Evolutionary conservation across 2,113 vertebrate species (phyloP).

Genomic region (Sapayoa aenigma): DNA sequence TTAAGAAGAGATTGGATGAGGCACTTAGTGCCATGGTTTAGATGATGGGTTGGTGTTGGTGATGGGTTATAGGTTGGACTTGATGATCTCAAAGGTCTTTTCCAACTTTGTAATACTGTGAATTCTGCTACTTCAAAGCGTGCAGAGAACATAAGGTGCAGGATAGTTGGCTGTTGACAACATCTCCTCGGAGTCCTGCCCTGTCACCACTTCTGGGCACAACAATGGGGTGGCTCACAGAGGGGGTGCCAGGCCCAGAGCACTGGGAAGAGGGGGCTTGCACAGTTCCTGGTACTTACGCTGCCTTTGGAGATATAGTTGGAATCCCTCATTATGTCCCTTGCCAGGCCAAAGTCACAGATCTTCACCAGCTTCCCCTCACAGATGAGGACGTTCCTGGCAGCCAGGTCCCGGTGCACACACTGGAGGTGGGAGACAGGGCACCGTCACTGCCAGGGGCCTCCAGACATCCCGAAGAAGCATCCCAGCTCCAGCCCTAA

Average conservation of each 20-base stretch:
- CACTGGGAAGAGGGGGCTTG: neutral
- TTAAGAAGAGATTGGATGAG: too few relatives aligned
- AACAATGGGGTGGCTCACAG: neutral
- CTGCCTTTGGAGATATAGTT: constrained; percentile 99
- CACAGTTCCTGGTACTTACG: constrained; percentile 72
- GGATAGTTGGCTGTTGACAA: neutral
- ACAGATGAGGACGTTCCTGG: constrained; percentile 95
- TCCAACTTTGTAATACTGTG: too few relatives aligned
- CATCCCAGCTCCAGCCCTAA: neutral
- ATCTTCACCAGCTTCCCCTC: constrained; percentile 98
- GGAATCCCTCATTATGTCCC: constrained; percentile 97
- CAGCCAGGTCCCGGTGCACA: constrained; percentile 96
- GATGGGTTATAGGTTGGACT: too few relatives aligned
- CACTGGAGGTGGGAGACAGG: constrained; percentile 73
- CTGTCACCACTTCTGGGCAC: neutral
- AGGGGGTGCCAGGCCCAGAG: neutral
- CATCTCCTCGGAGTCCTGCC: neutral
- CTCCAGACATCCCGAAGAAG: neutral
- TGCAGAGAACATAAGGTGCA: neutral
- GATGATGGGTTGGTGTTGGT: too few relatives aligned
- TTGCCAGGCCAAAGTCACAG: constrained; percentile 95
- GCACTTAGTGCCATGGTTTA: too few relatives aligned
- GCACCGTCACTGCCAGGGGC: accelerated
- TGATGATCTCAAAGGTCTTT: too few relatives aligned
- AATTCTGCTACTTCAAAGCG: neutral